Conservation (phyloP, 2,888 invertebrate genomes). For the Anodontia alba region DNA sequence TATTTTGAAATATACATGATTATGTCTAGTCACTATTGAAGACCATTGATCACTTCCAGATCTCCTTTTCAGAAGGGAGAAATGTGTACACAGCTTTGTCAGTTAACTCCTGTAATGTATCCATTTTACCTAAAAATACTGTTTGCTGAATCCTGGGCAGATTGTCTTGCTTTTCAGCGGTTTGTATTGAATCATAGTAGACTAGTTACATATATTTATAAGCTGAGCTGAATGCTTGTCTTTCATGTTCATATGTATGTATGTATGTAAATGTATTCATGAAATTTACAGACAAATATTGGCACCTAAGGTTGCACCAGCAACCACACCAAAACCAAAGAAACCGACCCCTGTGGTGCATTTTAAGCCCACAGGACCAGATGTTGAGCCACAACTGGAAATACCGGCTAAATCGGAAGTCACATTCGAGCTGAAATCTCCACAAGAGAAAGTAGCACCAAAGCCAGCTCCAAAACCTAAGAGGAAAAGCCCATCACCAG, state of each 20-base stretch:
- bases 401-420: slow-evolving; percentile 56
- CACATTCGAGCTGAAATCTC: slow-evolving; percentile 55
- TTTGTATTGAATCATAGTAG: no score
- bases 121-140: no score
- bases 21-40: no score
- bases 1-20: no score
- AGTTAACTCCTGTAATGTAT: no score
- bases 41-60: no score
- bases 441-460: slow-evolving; percentile 53
- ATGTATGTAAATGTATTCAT: neutral
- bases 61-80: no score
- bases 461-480: slow-evolving; percentile 59
- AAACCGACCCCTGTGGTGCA: slow-evolving; percentile 39
- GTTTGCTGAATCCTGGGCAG: no score
- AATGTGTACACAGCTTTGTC: no score
- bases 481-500: slow-evolving; percentile 49
- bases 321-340: slow-evolving; percentile 58
- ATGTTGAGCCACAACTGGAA: slow-evolving; percentile 36
- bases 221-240: no score
- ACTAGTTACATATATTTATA: no score
- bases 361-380: slow-evolving; percentile 50
- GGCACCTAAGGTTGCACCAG: slow-evolving; percentile 41
- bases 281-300: slow-evolving; percentile 40
- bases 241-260: neutral
- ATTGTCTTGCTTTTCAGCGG: no score